Evolutionary conservation across 2,113 vertebrate species (phyloP), one percentile per base, ranked within the genome.

Genomic region (Labeo catla): DNA sequence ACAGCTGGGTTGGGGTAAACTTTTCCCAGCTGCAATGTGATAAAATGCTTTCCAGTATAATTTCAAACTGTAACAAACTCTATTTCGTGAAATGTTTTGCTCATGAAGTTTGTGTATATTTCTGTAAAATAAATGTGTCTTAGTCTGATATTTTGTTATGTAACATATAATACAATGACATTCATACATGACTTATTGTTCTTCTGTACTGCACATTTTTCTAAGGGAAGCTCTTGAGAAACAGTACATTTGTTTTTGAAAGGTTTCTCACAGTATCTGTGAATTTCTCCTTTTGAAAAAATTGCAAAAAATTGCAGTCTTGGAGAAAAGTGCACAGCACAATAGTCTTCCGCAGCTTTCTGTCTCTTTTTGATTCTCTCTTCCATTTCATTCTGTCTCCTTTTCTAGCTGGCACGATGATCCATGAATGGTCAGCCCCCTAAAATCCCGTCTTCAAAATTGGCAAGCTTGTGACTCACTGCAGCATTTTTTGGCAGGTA

Each of bases 401-500:
- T 59, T 54, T 66, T 47, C n/a, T 84, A 45, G 39, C 49, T 78
- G 76, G 52, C 72, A 76, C 0, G 66, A n/a, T 79, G 74, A 79
- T 84, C 49, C 34, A 66, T 47, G 11, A 39, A 13, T 57, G 36
- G 49, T 8, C 78, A 72, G 43, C 76, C 45, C 76, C 47, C 8
- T 34, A 83, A 82, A 63, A 77, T 73, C 49, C 6, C 23, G 4
- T 72, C 83, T 65, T 45, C 11, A 57, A 65, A 86, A 59, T 77
- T 23, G 7, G 76, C 34, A 21, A 50, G 50, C 47, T 36, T 49
- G 23, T 61, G 65, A 73, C 63, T 57, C 36, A 76, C 15, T 77
- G 43, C 63, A 74, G 39, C 76, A 19, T 2, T 82, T 39, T 89
- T 66, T 81, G 72, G 45, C 61, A 84, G 47, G 52, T 76, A 66